Conservation (phyloP, 2,888 invertebrate genomes). For the Ophion ellenae region DNA sequence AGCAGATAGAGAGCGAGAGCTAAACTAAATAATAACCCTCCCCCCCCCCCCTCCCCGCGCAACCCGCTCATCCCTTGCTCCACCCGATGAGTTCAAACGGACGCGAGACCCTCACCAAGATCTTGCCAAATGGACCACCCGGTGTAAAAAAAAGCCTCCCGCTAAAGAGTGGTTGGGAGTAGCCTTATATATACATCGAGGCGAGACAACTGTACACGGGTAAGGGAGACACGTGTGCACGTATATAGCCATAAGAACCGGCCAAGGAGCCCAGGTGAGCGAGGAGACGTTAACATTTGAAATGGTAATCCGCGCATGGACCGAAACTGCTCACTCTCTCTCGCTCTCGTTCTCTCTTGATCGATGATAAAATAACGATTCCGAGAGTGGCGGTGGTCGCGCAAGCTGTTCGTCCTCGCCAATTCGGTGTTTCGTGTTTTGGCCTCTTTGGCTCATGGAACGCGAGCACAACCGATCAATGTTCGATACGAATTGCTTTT, state of each 20-base stretch:
- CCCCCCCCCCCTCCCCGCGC: slow-evolving; percentile 68
- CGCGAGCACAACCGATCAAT: slow-evolving; percentile 49
- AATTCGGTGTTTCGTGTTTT: slow-evolving; percentile 36
- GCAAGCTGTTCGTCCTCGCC: slow-evolving; percentile 45
- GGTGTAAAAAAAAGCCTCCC: slow-evolving; percentile 75
- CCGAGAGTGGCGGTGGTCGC: slow-evolving; percentile 70
- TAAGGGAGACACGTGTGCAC: background rate
- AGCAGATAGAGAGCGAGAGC: slow-evolving; percentile 79
- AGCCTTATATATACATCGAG: no score
- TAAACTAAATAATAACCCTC: slow-evolving; percentile 83
- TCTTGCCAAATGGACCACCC: slow-evolving; percentile 80
- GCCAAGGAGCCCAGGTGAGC: slow-evolving; percentile 63
- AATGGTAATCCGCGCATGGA: slow-evolving; percentile 78
- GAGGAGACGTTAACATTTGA: slow-evolving; percentile 80
- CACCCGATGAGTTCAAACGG: slow-evolving; percentile 56
- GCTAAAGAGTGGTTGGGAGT: slow-evolving; percentile 44
- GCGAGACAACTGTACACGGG: slow-evolving; percentile 1
- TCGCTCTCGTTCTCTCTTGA: slow-evolving; percentile 56
- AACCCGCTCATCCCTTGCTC: background rate
- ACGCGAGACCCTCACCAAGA: slow-evolving; percentile 67
- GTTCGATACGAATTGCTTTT: slow-evolving; percentile 60
- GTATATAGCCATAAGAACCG: slow-evolving; percentile 5
- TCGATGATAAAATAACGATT: slow-evolving; percentile 78
- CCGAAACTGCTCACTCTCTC: slow-evolving; percentile 44
- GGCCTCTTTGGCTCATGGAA: slow-evolving; percentile 13